Evolutionary conservation across 1,140 invertebrate species (phyloP), one percentile per base, ranked within the genome.

Genomic region (Drosophila orena): DNA sequence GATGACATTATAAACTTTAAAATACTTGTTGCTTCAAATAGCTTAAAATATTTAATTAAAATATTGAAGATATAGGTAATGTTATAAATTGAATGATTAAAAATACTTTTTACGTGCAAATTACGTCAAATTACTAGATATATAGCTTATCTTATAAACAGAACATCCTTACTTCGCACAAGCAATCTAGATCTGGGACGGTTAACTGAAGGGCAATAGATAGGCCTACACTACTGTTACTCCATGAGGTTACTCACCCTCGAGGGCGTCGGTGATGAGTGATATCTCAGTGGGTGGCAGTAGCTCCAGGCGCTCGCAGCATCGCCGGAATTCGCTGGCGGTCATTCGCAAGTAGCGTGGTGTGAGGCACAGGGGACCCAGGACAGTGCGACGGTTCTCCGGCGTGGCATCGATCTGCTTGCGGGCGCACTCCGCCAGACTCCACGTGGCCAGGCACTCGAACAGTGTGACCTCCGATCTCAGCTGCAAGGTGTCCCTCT

Each of bases 271-370:
- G 42, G 38, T 73, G 46, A 92, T 84, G 14, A 92, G 73, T 0
- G 74, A 76, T 2, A 77, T 79, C 65, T 92, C 92, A 4, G 68
- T 27, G 4, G 76, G 75, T 44, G 92, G 90, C 50, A 92, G 71
- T 35, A 92, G 61, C 47, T 91, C 90, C 2, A 92, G 69, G 24
- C 91, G 79, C 2, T 92, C 77, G 58, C 91, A 92, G 34, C 90
- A 90, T n/a, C 68, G 79, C 0, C 83, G 79, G 43, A 92, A 92
- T 52, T 92, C 91, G 3, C 62, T 27, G 4, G 60, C 12, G 12
- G n/a, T 90, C 86, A 92, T 91, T 2, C 68, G 61, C 11, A 92
- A 76, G 62, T 92, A 92, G 12, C 91, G 77, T n/a, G 91, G 91
- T 10, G 85, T 84, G 20, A 91, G 79, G 49, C 91, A 92, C 2